A percentile compares a stretch with the other conserved stretches of the same genome.
Evolutionary conservation across 2,888 invertebrate species (phyloP).

Genomic region (Allolobophora icterica): DNA sequence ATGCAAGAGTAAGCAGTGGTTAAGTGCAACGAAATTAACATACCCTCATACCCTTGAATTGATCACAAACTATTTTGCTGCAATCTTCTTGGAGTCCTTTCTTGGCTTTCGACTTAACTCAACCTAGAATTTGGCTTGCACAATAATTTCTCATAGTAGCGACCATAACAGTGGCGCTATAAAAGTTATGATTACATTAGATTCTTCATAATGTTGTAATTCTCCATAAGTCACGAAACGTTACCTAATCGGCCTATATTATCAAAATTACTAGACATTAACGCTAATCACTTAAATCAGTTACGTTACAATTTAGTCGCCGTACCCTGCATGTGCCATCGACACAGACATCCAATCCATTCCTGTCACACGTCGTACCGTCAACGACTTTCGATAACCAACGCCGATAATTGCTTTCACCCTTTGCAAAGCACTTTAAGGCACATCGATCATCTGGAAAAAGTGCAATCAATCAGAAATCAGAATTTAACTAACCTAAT

Average conservation of each 20-base stretch:
- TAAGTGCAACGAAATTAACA: too few relatives aligned
- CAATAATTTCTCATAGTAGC: too few relatives aligned
- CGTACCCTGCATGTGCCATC: slow-evolving; percentile 3
- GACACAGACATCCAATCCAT: slow-evolving; percentile 31
- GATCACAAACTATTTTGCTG: too few relatives aligned
- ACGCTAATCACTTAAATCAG: background rate
- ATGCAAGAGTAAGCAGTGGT: background rate
- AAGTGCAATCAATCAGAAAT: slow-evolving; percentile 19
- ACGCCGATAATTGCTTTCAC: slow-evolving; percentile 87
- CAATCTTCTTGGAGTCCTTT: too few relatives aligned
- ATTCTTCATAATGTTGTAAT: background rate
- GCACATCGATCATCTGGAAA: slow-evolving; percentile 78
- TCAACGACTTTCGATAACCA: slow-evolving; percentile 77
- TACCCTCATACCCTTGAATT: too few relatives aligned
- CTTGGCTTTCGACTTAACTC: too few relatives aligned
- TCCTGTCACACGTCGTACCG: slow-evolving; percentile 72
- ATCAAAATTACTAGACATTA: background rate
- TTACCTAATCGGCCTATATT: too few relatives aligned
- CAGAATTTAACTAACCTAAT: slow-evolving; percentile 4
- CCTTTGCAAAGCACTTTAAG: slow-evolving; percentile 90
- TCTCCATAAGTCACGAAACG: too few relatives aligned
- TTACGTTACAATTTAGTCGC: background rate
- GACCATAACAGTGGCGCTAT: too few relatives aligned
- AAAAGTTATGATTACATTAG: too few relatives aligned
- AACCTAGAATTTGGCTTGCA: too few relatives aligned